Percentiles rank a stretch among this genome's conserved stretches.
phyloP scores from a whole-genome alignment of 2,113 vertebrate genomes.

The Phoxinus phoxinus region DNA sequence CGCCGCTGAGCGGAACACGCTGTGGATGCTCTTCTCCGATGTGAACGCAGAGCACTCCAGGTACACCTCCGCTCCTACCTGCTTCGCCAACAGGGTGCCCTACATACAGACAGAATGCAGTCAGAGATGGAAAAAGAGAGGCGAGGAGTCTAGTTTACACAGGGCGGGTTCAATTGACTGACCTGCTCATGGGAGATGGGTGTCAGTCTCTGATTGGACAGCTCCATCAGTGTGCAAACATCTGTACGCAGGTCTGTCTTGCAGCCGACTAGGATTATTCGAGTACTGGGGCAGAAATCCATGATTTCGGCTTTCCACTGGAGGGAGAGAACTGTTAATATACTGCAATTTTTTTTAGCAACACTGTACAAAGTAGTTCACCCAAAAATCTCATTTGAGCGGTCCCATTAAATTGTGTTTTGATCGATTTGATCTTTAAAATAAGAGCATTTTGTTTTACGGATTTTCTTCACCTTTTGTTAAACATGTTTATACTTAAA shows the following conservation, averaged over 20 bases:
- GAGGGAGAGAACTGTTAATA: background rate
- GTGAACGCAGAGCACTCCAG: conserved; percentile 95
- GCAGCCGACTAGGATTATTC: conserved; percentile 90
- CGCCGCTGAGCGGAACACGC: conserved; percentile 87
- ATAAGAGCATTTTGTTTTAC: background rate
- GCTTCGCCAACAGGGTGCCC: conserved; percentile 87
- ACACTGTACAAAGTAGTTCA: background rate
- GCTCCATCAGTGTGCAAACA: conserved; percentile 93
- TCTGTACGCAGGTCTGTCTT: conserved; percentile 93
- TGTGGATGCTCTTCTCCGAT: conserved; percentile 93
- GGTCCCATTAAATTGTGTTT: background rate
- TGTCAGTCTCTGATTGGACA: conserved; percentile 90
- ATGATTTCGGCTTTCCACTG: conserved; percentile 95
- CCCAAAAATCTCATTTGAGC: background rate
- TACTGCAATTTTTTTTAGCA: background rate
- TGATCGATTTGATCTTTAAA: background rate
- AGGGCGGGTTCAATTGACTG: conserved; percentile 17
- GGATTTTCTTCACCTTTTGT: background rate
- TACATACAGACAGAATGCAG: conserved; percentile 53
- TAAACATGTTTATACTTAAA: background rate
- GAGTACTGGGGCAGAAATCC: conserved; percentile 91
- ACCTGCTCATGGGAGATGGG: conserved; percentile 95
- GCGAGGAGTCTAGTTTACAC: background rate
- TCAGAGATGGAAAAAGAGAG: background rate
- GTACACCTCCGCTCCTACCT: conserved; percentile 89